Conservation (phyloP, 64 coral and sea anemone genomes). For the Montipora cactus region DNA sequence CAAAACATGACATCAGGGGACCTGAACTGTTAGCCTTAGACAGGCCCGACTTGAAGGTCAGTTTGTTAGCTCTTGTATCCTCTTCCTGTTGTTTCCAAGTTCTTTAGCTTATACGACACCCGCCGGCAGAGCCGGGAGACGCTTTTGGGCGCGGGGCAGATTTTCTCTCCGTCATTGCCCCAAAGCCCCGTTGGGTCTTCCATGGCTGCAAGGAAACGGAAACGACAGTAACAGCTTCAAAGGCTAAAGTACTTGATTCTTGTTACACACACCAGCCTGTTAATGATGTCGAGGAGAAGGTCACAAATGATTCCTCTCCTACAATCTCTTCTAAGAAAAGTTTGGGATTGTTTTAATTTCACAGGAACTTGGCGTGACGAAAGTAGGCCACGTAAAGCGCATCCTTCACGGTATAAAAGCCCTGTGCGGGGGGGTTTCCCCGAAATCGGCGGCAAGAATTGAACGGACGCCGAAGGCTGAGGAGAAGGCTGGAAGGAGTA, state of each 20-base stretch:
- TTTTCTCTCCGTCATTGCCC: too few relatives aligned
- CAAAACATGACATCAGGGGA: constrained; percentile 86
- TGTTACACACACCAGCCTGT: too few relatives aligned
- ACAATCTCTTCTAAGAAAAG: background rate
- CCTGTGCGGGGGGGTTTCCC: constrained; percentile 88
- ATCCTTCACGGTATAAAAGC: constrained; percentile 85
- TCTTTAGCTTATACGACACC: too few relatives aligned
- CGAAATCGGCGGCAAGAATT: constrained; percentile 77
- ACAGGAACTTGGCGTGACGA: constrained; percentile 91
- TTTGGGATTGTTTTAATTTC: background rate
- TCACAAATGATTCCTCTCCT: background rate
- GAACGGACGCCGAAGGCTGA: constrained; percentile 87
- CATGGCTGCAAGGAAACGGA: too few relatives aligned
- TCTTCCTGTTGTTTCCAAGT: background rate
- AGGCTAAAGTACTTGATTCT: too few relatives aligned
- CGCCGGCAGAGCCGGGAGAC: too few relatives aligned
- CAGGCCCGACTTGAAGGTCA: constrained; percentile 83
- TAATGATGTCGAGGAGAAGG: too few relatives aligned
- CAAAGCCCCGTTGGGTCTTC: too few relatives aligned
- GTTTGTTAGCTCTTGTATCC: background rate
- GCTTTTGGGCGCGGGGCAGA: too few relatives aligned
- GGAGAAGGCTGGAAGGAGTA: constrained; percentile 66
- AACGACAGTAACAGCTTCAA: too few relatives aligned
- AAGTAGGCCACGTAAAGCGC: constrained; percentile 87
- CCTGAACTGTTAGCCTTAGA: constrained; percentile 76